Evolutionary conservation across 2,888 invertebrate genomes (phyloP), one percentile per base, ranked within the genome.

Genomic region (Nemapogon koenigi): DNA sequence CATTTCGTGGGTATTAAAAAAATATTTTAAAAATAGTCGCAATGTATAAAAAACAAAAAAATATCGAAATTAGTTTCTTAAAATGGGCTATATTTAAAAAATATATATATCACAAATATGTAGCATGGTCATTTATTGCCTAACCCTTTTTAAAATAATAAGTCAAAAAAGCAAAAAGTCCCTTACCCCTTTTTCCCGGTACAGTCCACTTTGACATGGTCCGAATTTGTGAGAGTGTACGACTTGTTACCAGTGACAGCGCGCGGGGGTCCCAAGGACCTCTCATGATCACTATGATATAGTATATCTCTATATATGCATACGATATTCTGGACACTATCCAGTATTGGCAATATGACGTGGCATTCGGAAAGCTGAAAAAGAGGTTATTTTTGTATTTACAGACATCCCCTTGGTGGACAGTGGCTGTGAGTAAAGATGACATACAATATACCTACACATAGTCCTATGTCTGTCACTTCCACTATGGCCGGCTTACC

Each of bases 191-290:
- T 46, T 0, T 45, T 54, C 0, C 81, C 78, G 2, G 51, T 55
- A 52, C 92, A 92, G 7, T 76, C 71, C 0, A 89, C 87, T 50
- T 83, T 83, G 2, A 87, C 88, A 53, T 88, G 88, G 59, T 92
- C 92, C 43, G 88, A 89, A 18, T 72, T 60, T 41, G 72, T 81
- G 26, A 92, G 64, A 8, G 72, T 71, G 53, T 90, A 91, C 1
- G 70, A 71, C 3, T 81, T 75, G 32, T 78, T 81, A 0, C 83
- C 81, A 25, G 63, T 62, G 0, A 83, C 73, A 0, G 75, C 75
- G 0, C 71, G 70, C 0, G 82, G 63, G 1, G 71, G 56, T 0
- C 84, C 86, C 29, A 85, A 63, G 7, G 68, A 68, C 11, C 81
- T 78, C 35, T 75, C 73, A 38, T 70, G 81, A 53, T 92, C 92